Base-by-base conservation (phyloP, 2,888 invertebrate genomes). In the Phasia obesa region DNA sequence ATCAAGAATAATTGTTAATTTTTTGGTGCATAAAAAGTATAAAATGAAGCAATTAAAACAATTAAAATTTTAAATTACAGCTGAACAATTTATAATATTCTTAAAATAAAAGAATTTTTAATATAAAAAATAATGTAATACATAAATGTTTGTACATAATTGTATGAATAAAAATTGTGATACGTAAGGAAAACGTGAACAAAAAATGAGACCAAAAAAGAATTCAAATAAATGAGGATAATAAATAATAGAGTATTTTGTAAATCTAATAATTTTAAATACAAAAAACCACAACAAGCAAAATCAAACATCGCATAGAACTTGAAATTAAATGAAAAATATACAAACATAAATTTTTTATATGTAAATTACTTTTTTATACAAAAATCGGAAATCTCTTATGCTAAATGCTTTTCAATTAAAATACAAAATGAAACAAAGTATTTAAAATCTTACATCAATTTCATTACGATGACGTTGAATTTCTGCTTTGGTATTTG, bases 381-480 rank as follows among this genome's bases (percentile, higher is more conserved):
- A 31, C 31, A 35, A 35, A 2, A 35, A 11, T 35, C 35, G 5
- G 11, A 3, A 35, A 2, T 35, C 35, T 35, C 35, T 35, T 35
- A 42, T 42, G 13, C 0, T 2, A n/a, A n/a, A n/a, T n/a, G 4
- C 4, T 42, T 15, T 42, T 15, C 13, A 4, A 19, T 27, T 31
- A 70, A 57, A 21, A 21, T 7, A n/a, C n/a, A 31, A 31, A 70
- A 42, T 42, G 13, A 27, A 27, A 27, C 27, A 27, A 27, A 27
- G 17, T 60, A 13, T 47, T 87, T 88, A 91, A 87, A 89, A 91
- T 88, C 91, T 91, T 91, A 93, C 93, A 91, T 93, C 93, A 86
- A 93, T 93, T 89, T 93, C 92, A 86, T 93, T 92, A 85, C 93
- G 90, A 88, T 93, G 93, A 78, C 92, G 91, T 86, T 93, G 93